Base-by-base conservation (phyloP, 1,140 invertebrate genomes). In the Liolophura sinensis region DNA sequence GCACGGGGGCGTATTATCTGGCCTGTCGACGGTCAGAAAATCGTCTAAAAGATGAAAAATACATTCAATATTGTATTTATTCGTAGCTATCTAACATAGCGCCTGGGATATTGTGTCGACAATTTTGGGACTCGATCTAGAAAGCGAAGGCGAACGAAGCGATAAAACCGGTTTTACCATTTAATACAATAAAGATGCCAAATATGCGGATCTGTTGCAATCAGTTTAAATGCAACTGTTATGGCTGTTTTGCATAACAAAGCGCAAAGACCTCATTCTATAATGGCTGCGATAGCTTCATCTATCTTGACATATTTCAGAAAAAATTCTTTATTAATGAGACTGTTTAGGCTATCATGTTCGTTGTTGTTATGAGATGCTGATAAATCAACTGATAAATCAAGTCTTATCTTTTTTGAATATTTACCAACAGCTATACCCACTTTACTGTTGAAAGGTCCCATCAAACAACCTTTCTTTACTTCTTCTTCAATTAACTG, bases 371-470 rank as follows among this genome's bases (percentile, higher is more conserved):
- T 58, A 47, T 72, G 67, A 1, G 70, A 64, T 12, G 70, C 22
- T 14, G 67, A 66, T 6, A 68, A 25, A 46, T 69, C 70, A 6
- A 70, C 62, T 25, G 65, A 70, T 1, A n/a, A n/a, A n/a, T n/a
- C n/a, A n/a, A 73, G 46, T 24, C 67, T 27, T 49, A 63, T 68
- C 24, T 68, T 66, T n/a, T 61, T 54, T 1, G 60, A 63, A 60
- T 73, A 67, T 52, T 65, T 66, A 9, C 60, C 60, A 54, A 51
- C 50, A 18, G 61, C 67, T 0, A 72, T 24, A 31, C 67, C 61
- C 46, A 72, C 60, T 0, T 64, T 67, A 46, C n/a, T 69, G 9
- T 55, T 1, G 59, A 64, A 67, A 6, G 70, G 64, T 16, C 60
- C 64, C 57, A 27, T 4, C 6, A 70, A 6, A 40, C 56, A 72